Evolutionary conservation across 2,113 vertebrate species (phyloP).

Genomic region (Tamias sibiricus): DNA sequence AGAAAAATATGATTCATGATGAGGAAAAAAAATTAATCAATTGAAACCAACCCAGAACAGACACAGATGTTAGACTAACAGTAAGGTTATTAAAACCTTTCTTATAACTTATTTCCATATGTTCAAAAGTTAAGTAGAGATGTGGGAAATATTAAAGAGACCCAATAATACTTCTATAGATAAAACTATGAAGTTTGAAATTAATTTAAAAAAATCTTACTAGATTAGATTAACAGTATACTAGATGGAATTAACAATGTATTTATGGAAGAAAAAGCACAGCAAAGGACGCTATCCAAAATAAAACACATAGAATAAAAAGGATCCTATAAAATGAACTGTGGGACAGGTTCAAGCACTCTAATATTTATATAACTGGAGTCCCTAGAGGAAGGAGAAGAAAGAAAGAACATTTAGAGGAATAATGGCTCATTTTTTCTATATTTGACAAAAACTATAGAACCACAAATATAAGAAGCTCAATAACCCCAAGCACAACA

Average conservation of each 20-base stretch:
- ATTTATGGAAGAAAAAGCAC: conserved; percentile 17
- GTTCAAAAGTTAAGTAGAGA: conserved; percentile 61
- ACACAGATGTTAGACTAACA: conserved; percentile 42
- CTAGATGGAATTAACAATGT: neutral
- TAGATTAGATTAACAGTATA: conserved; percentile 14
- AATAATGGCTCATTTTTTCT: neutral
- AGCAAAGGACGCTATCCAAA: neutral
- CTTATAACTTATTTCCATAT: conserved; percentile 52
- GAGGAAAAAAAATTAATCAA: conserved; percentile 32
- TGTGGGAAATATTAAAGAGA: conserved; percentile 39
- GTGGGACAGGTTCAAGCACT: neutral
- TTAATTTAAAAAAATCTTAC: conserved; percentile 17
- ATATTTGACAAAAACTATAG: conserved; percentile 5
- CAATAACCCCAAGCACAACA: neutral
- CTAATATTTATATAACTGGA: neutral
- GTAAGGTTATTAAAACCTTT: conserved; percentile 29
- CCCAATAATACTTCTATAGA: conserved; percentile 47
- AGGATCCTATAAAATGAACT: neutral
- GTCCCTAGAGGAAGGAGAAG: neutral
- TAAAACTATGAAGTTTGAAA: conserved; percentile 42
- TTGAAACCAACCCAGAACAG: conserved; percentile 51
- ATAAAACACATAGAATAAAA: conserved; percentile 16
- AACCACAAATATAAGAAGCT: conserved; percentile 23
- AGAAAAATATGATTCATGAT: conserved; percentile 54
- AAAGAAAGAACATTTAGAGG: conserved; percentile 10